Evolutionary conservation across 2,888 invertebrate genomes (phyloP), one percentile per base, ranked within the genome.

Genomic region (Graphium colonna): DNA sequence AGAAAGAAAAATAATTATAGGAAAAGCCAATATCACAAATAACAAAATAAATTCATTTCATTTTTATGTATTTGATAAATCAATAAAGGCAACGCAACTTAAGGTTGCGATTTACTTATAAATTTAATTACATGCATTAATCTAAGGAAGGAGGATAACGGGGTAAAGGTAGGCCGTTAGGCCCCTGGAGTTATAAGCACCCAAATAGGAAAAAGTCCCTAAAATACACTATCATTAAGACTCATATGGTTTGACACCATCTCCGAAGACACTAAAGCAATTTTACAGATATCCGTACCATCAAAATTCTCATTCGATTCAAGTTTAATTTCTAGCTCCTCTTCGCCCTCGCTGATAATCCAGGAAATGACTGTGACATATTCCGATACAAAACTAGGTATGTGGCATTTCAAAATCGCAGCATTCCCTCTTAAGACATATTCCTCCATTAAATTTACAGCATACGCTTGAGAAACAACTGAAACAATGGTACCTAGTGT

Each of bases 301-400:
- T 85, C 76, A 59, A 74, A 66, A 62, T 80, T 75, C 60, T 73
- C 68, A 64, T 75, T 62, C 41, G 82, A 81, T 63, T 87, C 82
- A 59, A 83, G 71, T 71, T 83, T 82, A 61, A 85, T 91, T 77
- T 84, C 90, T 70, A 86, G 80, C 69, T 84, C 82, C 53, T 85
- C 77, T 50, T 77, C 75, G 57, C 91, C 92, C 79, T 94, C 95
- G 78, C 94, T 94, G 90, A 95, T 94, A 80, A 96, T 92, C 97
- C 97, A 97, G 68, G 95, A 94, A 68, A 93, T 92, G 70, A 97
- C 95, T 74, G 89, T 91, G 72, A 97, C 96, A 86, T 95, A 97
- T 90, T 97, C 97, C 73, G 96, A 95, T 66, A 97, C 96, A 91
- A 97, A 97, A 90, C 96, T 96, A 70, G 97, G 96, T 82, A 97